A percentile compares a stretch with the other conserved stretches of the same genome.
Evolutionary conservation across 2,888 invertebrate species (phyloP).

Genomic region (Polietes domitor): DNA sequence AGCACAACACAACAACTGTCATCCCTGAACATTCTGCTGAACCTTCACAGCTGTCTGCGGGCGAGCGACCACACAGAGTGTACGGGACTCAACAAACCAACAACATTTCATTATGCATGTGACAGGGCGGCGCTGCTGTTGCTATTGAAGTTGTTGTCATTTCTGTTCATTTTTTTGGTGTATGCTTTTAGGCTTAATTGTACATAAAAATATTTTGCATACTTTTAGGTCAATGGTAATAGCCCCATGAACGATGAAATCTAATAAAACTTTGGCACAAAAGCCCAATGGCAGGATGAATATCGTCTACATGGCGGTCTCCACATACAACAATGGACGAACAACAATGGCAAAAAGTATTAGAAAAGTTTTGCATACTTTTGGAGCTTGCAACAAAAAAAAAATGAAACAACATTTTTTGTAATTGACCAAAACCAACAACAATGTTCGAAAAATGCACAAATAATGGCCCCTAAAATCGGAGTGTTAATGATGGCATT

Average conservation of each 20-base stretch:
- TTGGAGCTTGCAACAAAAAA: not conserved
- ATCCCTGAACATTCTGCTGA: too few relatives aligned
- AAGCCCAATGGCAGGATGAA: not conserved
- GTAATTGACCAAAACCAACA: not conserved
- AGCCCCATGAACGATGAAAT: conserved; percentile 44
- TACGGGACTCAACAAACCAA: too few relatives aligned
- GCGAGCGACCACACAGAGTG: too few relatives aligned
- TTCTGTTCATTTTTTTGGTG: not conserved
- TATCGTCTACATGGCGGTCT: too few relatives aligned
- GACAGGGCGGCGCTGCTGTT: too few relatives aligned
- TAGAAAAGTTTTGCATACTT: conserved; percentile 10
- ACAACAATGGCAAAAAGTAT: not conserved
- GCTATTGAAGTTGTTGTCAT: not conserved
- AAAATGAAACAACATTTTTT: not conserved
- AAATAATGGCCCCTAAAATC: not conserved
- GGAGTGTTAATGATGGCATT: not conserved
- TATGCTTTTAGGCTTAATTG: conserved; percentile 42
- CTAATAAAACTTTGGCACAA: not conserved
- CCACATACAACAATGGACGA: too few relatives aligned
- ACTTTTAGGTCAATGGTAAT: conserved; percentile 47
- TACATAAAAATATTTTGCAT: conserved; percentile 39
- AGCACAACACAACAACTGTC: not conserved
- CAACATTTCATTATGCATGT: too few relatives aligned
- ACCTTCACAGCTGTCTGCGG: not conserved
- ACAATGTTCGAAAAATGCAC: not conserved